Conservation (phyloP, 2,888 invertebrate species). For the Apotomis betuletana region DNA sequence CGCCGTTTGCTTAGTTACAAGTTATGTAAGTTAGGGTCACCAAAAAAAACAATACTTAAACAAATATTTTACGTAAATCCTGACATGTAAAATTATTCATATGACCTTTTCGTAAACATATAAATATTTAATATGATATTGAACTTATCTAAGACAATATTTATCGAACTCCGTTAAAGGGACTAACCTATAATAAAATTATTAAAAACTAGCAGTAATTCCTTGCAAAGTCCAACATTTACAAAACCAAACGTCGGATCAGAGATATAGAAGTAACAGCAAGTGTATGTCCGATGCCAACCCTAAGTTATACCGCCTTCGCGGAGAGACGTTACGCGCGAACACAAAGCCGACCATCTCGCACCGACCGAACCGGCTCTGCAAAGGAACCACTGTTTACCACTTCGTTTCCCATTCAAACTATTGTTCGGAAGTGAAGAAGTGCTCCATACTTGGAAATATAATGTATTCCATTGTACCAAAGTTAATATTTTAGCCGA, state of each 20-base stretch:
- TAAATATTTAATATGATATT: too few species aligned
- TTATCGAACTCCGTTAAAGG: too few species aligned
- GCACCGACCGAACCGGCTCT: conserved; percentile 57
- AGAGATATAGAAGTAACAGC: neutral
- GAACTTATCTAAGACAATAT: too few species aligned
- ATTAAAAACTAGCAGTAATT: too few species aligned
- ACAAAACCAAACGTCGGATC: neutral
- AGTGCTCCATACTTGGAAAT: conserved; percentile 79
- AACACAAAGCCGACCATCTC: conserved; percentile 51
- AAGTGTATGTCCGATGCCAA: neutral
- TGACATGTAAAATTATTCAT: too few species aligned
- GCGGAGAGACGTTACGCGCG: conserved; percentile 30
- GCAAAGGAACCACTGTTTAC: conserved; percentile 76
- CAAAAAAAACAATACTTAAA: conserved; percentile 1
- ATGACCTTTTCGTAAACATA: too few species aligned
- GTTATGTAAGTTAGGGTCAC: conserved; percentile 37
- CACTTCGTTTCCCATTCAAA: conserved; percentile 80
- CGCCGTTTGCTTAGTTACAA: conserved; percentile 40
- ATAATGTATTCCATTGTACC: conserved; percentile 78
- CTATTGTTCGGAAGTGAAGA: conserved; percentile 82
- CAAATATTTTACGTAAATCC: neutral
- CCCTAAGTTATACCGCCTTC: conserved; percentile 33
- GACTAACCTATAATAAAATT: too few species aligned
- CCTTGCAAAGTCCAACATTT: neutral
- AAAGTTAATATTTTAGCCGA: conserved; percentile 82